phyloP scores from a whole-genome alignment of 2,113 vertebrate species.

The Phalacrocorax carbo region DNA sequence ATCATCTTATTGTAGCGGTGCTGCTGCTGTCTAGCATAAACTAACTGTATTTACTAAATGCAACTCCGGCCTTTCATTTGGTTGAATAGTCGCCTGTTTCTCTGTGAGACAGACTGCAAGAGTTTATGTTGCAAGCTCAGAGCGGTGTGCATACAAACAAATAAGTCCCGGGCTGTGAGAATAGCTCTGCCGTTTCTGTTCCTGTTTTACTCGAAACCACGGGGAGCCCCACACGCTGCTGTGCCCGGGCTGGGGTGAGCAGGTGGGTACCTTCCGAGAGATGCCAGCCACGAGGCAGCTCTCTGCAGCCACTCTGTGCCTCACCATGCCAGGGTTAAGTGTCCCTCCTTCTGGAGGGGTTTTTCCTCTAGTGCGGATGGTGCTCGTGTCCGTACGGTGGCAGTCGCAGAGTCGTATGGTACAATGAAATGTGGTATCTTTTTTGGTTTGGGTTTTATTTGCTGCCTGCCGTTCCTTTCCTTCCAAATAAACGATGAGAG shows the following conservation, averaged over 20 bases:
- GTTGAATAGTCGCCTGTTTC: not conserved
- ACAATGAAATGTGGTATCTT: not conserved
- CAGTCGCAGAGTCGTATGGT: rapidly evolving
- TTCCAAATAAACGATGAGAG: not conserved
- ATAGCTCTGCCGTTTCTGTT: slow-evolving; percentile 16
- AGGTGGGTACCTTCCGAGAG: slow-evolving; percentile 11
- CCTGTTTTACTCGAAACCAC: not conserved
- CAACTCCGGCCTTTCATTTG: slow-evolving; percentile 10
- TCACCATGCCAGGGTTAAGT: rapidly evolving
- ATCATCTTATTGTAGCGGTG: not conserved
- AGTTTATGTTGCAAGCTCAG: not conserved
- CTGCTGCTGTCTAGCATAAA: not conserved
- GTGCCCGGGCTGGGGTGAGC: not conserved
- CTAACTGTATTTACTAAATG: not conserved
- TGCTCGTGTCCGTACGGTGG: rapidly evolving
- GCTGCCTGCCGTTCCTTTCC: not conserved
- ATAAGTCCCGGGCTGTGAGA: not conserved
- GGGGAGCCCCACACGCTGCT: not conserved
- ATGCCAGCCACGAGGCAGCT: not conserved
- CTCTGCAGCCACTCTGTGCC: not conserved
- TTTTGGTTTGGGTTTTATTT: not conserved
- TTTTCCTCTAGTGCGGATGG: not conserved
- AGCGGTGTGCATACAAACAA: not conserved
- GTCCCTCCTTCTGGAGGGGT: not conserved
- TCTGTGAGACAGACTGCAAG: not conserved